phyloP scores from a whole-genome alignment of 2,113 vertebrate species.

The Microcebus ravelobensis region DNA sequence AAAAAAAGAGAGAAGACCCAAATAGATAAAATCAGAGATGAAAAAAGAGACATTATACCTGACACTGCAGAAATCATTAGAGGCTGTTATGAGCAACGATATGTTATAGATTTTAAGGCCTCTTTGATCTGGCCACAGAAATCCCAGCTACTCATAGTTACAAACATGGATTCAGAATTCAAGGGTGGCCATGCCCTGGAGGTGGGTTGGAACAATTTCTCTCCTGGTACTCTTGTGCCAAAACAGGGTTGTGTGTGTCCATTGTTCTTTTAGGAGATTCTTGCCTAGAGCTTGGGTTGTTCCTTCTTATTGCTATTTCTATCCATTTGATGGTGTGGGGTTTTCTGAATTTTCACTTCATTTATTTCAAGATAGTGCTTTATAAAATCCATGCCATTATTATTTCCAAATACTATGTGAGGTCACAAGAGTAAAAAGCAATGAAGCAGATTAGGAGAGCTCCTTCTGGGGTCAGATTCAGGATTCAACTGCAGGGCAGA shows the following conservation, averaged over 20 bases:
- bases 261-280: conserved; percentile 27
- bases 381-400: background rate
- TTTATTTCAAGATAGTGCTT: background rate
- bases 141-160: background rate
- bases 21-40: too few species aligned
- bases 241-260: background rate
- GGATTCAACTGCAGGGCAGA: background rate
- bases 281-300: conserved; percentile 22
- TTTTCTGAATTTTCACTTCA: conserved; percentile 40
- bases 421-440: background rate
- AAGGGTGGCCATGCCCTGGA: background rate
- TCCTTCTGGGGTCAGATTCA: background rate
- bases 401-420: background rate
- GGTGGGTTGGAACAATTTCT: background rate
- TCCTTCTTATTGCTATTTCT: conserved; percentile 55
- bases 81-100: too few species aligned
- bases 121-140: background rate
- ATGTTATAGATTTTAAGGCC: background rate
- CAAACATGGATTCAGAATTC: background rate
- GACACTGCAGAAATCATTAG: too few species aligned
- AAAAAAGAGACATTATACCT: too few species aligned
- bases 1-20: too few species aligned
- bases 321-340: background rate
- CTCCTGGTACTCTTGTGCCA: background rate
- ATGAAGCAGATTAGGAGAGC: background rate